Evolutionary conservation across 2,888 invertebrate species (phyloP), one percentile per base, ranked within the genome.

Genomic region (Auanema freiburgensis): DNA sequence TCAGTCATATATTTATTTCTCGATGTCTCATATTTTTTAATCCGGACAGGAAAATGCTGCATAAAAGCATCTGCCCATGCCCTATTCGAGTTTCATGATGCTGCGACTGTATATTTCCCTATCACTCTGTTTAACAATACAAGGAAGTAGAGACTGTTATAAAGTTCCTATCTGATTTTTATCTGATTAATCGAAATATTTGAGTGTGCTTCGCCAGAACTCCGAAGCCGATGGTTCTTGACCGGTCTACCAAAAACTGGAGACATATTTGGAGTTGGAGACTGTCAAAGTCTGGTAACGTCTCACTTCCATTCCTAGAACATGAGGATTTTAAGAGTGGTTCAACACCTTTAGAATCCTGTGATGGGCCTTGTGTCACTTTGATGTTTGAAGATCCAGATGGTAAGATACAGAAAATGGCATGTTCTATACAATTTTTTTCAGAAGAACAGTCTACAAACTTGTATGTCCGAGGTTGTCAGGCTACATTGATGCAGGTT

Each of bases 361-460:
- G 73, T 44, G 51, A 70, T 8, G 73, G 73, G n/a, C 65, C 73
- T n/a, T 73, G 73, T 44, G 41, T 73, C 43, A 67, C 67, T 2
- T 57, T 73, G 65, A 55, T 60, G 23, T 73, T 73, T 50, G 66
- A 63, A n/a, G 68, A 73, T 67, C 72, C 72, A 0, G 69, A 69
- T 63, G 42, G 49, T 52, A 23, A 18, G n/a, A 6, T n/a, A 23
- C 14, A 2, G 4, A 4, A 18, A 16, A 21, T 16, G 2, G 24
- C 5, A 16, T 8, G 18, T 16, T 14, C n/a, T n/a, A 4, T 18
- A 8, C 18, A 23, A 14, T n/a, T 16, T 16, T 52, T 46, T 46
- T 46, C 46, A 46, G 46, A 46, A 46, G 16, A 5, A 21, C 43
- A n/a, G n/a, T 12, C 43, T n/a, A n/a, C 11, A 43, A 43, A 43